Evolutionary conservation across 2,797 vertebrate species (phyloP).

Genomic region (Lepilemur ruficaudatus): DNA sequence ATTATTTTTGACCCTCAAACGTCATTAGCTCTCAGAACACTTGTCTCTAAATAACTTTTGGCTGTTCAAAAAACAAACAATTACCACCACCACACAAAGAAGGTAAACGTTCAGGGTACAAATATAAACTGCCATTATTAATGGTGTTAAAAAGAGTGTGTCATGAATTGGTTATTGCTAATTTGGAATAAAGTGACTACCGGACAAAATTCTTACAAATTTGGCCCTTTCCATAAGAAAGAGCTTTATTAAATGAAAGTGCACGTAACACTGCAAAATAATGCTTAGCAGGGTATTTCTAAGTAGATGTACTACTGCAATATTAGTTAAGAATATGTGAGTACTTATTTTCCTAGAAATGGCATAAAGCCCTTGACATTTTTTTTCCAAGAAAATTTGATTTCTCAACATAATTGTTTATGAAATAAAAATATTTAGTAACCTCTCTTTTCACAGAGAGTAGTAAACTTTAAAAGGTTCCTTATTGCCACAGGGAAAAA

Average conservation of each 20-base stretch:
- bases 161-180: not conserved
- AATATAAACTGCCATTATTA: not conserved
- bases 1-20: not conserved
- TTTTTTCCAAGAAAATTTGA: not conserved
- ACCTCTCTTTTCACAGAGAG: not conserved
- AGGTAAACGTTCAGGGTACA: not conserved
- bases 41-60: not conserved
- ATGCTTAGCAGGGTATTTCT: not conserved
- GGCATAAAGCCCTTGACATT: not conserved
- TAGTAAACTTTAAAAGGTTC: not conserved
- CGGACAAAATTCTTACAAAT: not conserved
- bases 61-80: not conserved
- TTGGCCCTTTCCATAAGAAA: not conserved
- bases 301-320: not conserved
- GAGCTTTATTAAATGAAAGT: not conserved
- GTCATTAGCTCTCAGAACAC: not conserved
- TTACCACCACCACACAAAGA: not conserved
- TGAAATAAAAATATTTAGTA: not conserved
- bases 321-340: not conserved
- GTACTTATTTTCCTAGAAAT: not conserved
- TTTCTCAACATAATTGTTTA: not conserved
- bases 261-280: not conserved
- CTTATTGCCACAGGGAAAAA: not conserved
- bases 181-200: not conserved
- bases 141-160: not conserved